These are phyloP conservation scores for Pheosia tremula DNA, from an alignment of 2,888 invertebrate species.

Conservation along the genomic window DNA sequence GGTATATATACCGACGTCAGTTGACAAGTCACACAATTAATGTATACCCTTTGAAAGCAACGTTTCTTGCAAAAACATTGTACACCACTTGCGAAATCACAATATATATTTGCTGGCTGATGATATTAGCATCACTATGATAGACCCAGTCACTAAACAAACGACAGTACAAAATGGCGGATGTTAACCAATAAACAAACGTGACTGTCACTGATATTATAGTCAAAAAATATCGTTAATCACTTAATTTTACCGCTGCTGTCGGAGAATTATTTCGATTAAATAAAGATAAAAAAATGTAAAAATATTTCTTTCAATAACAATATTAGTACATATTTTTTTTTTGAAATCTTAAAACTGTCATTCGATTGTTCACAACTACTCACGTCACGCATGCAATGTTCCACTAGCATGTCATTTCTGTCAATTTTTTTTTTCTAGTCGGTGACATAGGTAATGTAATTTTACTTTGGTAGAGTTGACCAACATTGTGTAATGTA, in stretches of 20 bases:
- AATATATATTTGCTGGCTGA: conserved; percentile 68
- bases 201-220: conserved; percentile 71
- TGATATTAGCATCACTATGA: conserved; percentile 73
- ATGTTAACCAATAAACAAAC: conserved; percentile 84
- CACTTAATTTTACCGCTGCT: conserved; percentile 58
- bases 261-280: conserved; percentile 51
- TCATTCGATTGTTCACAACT: conserved; percentile 78
- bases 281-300: conserved; percentile 70
- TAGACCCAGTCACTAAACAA: conserved; percentile 82
- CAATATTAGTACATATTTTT: conserved; percentile 64
- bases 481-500: too few relatives aligned
- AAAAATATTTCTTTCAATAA: conserved; percentile 69
- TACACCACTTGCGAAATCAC: conserved; percentile 73
- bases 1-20: conserved; percentile 75
- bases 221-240: conserved; percentile 48
- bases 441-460: conserved; percentile 5
- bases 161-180: conserved; percentile 85
- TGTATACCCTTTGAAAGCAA: conserved; percentile 68
- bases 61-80: conserved; percentile 79
- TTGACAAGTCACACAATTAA: conserved; percentile 78
- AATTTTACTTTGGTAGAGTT: too few relatives aligned
- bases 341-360: conserved; percentile 72
- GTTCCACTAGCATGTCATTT: conserved; percentile 32
- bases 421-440: conserved; percentile 27
- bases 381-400: conserved; percentile 60